Percentiles rank a stretch among this genome's conserved stretches.
phyloP scores from a whole-genome alignment of 2,113 vertebrate species.

The Calyptomena viridis region DNA sequence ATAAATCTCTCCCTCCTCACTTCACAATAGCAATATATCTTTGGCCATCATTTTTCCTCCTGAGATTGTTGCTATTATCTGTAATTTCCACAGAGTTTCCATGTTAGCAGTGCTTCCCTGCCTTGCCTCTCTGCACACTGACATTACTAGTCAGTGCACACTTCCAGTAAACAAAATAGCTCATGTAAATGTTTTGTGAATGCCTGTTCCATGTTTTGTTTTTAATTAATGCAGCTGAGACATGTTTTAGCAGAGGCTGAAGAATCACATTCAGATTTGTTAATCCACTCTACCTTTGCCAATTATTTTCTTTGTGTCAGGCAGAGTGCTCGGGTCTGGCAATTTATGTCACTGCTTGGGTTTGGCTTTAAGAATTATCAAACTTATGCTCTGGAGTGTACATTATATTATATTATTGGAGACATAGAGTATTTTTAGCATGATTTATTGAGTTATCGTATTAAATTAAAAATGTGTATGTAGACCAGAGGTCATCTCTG shows the following conservation, averaged over 20 bases:
- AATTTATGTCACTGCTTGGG: conserved; percentile 31
- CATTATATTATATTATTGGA: neutral
- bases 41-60: neutral
- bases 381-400: neutral
- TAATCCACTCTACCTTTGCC: conserved; percentile 38
- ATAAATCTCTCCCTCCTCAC: conserved; percentile 7
- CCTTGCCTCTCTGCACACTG: neutral
- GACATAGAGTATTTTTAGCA: neutral
- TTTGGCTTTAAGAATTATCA: conserved; percentile 36
- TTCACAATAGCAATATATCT: neutral
- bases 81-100: neutral
- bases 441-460: neutral
- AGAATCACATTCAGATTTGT: conserved; percentile 16
- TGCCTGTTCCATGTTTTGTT: neutral
- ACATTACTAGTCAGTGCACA: neutral
- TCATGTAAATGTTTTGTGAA: neutral
- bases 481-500: neutral
- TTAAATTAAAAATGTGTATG: neutral
- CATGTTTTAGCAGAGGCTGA: conserved; percentile 47
- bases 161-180: neutral
- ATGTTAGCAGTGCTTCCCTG: neutral
- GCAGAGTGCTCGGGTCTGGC: conserved; percentile 25
- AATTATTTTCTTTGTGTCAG: conserved; percentile 3
- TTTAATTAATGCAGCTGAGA: conserved; percentile 26
- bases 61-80: conserved; percentile 1